Evolutionary conservation across 1,140 invertebrate species (phyloP).

Genomic region (Camponotus vicinus): DNA sequence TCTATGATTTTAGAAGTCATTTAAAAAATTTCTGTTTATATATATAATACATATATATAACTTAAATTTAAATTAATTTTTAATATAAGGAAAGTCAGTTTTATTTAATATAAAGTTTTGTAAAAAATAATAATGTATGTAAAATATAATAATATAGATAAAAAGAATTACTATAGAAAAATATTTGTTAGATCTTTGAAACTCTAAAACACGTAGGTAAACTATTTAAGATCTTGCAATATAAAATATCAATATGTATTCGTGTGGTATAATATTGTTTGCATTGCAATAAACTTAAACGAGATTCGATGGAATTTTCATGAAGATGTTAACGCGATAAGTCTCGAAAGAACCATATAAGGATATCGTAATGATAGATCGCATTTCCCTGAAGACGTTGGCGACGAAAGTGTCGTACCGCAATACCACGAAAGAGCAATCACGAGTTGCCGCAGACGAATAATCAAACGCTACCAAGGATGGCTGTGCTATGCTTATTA

Average conservation of each 20-base stretch:
- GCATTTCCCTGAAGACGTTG: not conserved
- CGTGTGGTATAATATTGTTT: not conserved
- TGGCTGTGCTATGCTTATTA: constrained; percentile 73
- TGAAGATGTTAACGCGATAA: not conserved
- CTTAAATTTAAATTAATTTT: not conserved
- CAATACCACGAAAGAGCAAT: constrained; percentile 55
- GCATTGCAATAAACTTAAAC: not conserved
- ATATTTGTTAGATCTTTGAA: not conserved
- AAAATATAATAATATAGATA: not conserved
- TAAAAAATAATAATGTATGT: not conserved
- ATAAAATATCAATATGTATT: not conserved
- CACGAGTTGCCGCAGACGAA: constrained; percentile 55
- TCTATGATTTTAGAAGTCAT: not conserved
- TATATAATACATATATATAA: too few relatives aligned
- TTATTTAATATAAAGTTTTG: not conserved
- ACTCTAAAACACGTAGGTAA: not conserved
- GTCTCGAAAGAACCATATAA: not conserved
- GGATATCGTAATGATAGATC: constrained; percentile 24
- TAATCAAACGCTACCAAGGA: constrained; percentile 78
- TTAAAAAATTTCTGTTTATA: not conserved
- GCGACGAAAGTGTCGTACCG: constrained; percentile 30
- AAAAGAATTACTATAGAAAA: not conserved
- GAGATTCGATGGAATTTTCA: constrained; percentile 8
- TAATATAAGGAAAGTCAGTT: not conserved
- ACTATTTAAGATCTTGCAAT: not conserved